phyloP scores from a whole-genome alignment of 2,113 vertebrate genomes.

The Girardinichthys multiradiatus region DNA sequence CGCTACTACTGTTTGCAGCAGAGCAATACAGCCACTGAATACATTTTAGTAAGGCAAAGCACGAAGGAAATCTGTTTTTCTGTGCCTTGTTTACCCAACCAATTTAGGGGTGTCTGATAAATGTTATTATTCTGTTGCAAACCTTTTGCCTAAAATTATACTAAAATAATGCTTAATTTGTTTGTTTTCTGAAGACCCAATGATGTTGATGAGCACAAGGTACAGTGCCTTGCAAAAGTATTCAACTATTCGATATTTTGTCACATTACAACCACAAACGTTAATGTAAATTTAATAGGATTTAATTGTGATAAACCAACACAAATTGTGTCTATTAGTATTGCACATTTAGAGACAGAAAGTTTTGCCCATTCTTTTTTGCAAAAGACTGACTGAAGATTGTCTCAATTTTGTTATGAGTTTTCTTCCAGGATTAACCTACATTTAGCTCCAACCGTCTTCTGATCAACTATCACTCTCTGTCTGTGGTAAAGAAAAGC shows the following conservation, averaged over 20 bases:
- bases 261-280: background rate
- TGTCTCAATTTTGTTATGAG: too few relatives aligned
- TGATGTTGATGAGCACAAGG: too few relatives aligned
- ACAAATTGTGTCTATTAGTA: background rate
- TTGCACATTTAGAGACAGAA: background rate
- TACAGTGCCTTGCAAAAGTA: too few relatives aligned
- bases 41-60: constrained; percentile 19
- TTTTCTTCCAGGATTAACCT: too few relatives aligned
- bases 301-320: background rate
- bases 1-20: background rate
- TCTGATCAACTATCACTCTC: too few relatives aligned
- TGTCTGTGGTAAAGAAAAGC: too few relatives aligned
- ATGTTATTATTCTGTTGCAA: background rate
- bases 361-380: too few relatives aligned
- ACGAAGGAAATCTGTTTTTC: constrained; percentile 1
- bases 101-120: background rate
- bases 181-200: background rate
- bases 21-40: constrained; percentile 17
- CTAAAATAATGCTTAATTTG: background rate
- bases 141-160: background rate
- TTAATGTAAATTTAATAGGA: background rate
- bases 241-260: background rate
- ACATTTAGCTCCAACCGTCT: too few relatives aligned
- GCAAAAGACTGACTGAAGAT: too few relatives aligned
- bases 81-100: background rate